Percentiles rank a stretch among this genome's conserved stretches.
These are phyloP conservation scores for Paramormyrops kingsleyae DNA, from an alignment of 2,113 vertebrate genomes.

Conservation along the genomic window DNA sequence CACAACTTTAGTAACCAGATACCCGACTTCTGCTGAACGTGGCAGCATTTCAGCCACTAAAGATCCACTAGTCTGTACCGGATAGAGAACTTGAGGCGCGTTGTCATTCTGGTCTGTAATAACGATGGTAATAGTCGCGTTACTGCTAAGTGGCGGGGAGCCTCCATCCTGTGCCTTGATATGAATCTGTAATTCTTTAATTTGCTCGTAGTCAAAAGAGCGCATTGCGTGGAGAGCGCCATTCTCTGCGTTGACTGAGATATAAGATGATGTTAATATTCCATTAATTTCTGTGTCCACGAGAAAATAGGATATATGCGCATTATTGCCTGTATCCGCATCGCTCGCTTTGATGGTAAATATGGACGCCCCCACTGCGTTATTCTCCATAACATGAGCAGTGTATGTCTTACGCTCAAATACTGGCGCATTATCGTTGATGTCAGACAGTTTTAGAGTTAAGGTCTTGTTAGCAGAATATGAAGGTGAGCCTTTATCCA, in stretches of 20 bases:
- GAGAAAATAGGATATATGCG: too few relatives aligned
- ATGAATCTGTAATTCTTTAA: conserved; percentile 13
- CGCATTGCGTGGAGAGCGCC: conserved; percentile 46
- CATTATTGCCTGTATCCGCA: background rate
- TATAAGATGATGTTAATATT: too few relatives aligned
- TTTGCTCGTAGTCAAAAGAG: background rate
- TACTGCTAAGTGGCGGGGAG: conserved; percentile 50
- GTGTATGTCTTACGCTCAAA: too few relatives aligned
- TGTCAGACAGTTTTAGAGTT: too few relatives aligned
- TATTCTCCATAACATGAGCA: too few relatives aligned
- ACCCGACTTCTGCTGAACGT: conserved; percentile 51
- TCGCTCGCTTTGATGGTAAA: too few relatives aligned
- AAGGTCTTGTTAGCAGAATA: too few relatives aligned
- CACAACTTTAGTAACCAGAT: conserved; percentile 53
- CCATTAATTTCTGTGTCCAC: too few relatives aligned
- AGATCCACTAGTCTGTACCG: conserved; percentile 39
- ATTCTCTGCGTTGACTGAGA: conserved; percentile 12
- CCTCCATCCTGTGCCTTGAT: conserved; percentile 56
- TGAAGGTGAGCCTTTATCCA: too few relatives aligned
- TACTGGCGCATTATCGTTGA: too few relatives aligned
- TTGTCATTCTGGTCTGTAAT: conserved; percentile 53
- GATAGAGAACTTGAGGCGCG: conserved; percentile 37
- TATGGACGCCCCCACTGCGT: too few relatives aligned
- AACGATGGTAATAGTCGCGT: conserved; percentile 48
- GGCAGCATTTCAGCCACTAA: conserved; percentile 51